A percentile compares a stretch with the other conserved stretches of the same genome.
Conservation (phyloP, 2,797 vertebrate genomes). For the Todus mexicanus region DNA sequence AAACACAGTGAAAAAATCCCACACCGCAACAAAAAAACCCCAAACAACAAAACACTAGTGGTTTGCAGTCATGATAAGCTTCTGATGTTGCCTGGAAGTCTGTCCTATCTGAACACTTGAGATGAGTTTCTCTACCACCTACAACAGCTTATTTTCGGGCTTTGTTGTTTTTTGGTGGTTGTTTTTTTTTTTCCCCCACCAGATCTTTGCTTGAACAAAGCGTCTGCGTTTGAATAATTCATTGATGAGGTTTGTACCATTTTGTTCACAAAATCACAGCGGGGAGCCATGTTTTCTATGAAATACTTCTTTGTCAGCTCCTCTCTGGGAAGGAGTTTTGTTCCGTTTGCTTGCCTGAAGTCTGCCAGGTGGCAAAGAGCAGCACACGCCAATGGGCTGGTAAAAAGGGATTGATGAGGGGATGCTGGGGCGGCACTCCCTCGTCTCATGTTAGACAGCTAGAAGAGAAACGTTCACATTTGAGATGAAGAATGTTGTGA, state of each 20-base stretch:
- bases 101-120: background rate
- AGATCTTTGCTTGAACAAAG: background rate
- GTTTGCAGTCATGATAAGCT: background rate
- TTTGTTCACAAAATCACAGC: conserved; percentile 18
- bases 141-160: background rate
- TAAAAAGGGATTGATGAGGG: background rate
- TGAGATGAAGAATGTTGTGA: background rate
- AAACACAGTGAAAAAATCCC: background rate
- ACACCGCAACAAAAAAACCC: background rate
- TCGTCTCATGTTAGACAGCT: background rate
- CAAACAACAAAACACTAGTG: background rate
- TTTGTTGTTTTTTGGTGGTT: no score
- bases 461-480: background rate
- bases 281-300: background rate
- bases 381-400: background rate
- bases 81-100: background rate
- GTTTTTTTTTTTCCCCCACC: background rate
- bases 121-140: background rate
- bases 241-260: background rate
- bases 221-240: conserved; percentile 7
- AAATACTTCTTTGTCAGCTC: background rate
- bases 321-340: background rate
- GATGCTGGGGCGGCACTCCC: background rate
- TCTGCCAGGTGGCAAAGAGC: background rate
- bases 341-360: background rate